A percentile compares a stretch with the other conserved stretches of the same genome.
Conservation (phyloP, 2,888 invertebrate species). For the Leptarthrus brevirostris region DNA sequence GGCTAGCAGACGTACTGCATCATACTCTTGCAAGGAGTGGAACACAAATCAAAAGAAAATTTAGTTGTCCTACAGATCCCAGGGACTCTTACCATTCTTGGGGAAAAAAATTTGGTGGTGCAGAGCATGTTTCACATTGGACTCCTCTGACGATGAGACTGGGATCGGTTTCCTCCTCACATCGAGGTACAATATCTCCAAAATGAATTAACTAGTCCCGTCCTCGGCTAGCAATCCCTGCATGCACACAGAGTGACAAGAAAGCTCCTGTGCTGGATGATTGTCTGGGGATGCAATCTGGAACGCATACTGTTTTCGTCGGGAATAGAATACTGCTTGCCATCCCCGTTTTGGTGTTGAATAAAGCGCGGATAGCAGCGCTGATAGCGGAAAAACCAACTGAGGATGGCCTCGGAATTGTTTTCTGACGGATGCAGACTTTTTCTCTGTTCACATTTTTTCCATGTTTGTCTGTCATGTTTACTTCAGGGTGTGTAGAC, state of each 20-base stretch:
- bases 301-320: conserved; percentile 11
- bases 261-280: not conserved
- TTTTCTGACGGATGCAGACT: conserved; percentile 28
- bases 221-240: conserved; percentile 3
- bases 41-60: conserved; percentile 47
- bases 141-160: not conserved
- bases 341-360: conserved; percentile 11
- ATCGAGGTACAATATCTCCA: not conserved
- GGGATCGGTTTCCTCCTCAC: not conserved
- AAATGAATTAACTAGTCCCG: conserved; percentile 45
- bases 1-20: conserved; percentile 35
- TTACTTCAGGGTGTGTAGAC: conserved; percentile 17
- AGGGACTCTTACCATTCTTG: not conserved
- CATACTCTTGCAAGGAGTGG: conserved; percentile 37
- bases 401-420: conserved; percentile 34
- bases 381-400: conserved; percentile 20
- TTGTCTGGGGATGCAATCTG: conserved; percentile 34
- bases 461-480: conserved; percentile 42
- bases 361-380: conserved; percentile 22
- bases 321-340: not conserved
- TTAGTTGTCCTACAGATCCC: conserved; percentile 46
- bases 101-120: conserved; percentile 2
- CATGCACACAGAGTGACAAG: conserved; percentile 27
- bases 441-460: conserved; percentile 8
- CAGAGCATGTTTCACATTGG: not conserved